These are phyloP conservation scores for Pyrocoelia pectoralis DNA, from an alignment of 2,888 invertebrate genomes.

Conservation along the genomic window DNA sequence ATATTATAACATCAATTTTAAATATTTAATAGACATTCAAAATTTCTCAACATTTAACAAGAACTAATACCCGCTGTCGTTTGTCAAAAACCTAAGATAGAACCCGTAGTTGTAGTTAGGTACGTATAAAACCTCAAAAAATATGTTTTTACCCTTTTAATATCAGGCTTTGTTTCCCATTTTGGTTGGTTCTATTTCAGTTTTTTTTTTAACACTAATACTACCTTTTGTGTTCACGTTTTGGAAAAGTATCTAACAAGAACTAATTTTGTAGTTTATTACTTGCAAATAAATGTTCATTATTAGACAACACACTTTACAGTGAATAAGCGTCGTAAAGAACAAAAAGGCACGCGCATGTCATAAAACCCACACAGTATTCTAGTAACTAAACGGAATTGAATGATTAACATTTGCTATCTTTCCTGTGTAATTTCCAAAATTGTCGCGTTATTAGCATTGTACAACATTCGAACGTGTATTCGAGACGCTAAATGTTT, in stretches of 20 bases:
- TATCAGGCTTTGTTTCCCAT: not conserved
- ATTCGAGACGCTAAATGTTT: slow-evolving; percentile 40
- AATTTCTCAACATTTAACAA: not conserved
- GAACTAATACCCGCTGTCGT: not conserved
- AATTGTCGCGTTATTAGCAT: slow-evolving; percentile 4
- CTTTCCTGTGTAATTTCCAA: not conserved
- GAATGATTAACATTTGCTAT: not conserved
- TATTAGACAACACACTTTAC: no score
- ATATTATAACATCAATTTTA: not conserved
- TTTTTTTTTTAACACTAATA: not conserved
- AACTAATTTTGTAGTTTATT: no score
- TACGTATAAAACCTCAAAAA: slow-evolving; percentile 7
- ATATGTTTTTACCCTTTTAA: slow-evolving; percentile 3
- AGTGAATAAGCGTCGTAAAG: not conserved
- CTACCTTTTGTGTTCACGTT: no score
- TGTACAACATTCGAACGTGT: slow-evolving; percentile 22
- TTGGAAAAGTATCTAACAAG: no score
- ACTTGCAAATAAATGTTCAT: no score
- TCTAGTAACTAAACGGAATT: slow-evolving; percentile 10
- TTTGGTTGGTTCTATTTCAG: not conserved
- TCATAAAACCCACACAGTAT: not conserved
- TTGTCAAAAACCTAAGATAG: not conserved
- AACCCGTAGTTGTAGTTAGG: not conserved
- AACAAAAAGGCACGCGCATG: slow-evolving; percentile 1
- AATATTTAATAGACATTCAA: not conserved